These are phyloP conservation scores for Pocota personata DNA, from an alignment of 2,888 invertebrate genomes.

Conservation along the genomic window DNA sequence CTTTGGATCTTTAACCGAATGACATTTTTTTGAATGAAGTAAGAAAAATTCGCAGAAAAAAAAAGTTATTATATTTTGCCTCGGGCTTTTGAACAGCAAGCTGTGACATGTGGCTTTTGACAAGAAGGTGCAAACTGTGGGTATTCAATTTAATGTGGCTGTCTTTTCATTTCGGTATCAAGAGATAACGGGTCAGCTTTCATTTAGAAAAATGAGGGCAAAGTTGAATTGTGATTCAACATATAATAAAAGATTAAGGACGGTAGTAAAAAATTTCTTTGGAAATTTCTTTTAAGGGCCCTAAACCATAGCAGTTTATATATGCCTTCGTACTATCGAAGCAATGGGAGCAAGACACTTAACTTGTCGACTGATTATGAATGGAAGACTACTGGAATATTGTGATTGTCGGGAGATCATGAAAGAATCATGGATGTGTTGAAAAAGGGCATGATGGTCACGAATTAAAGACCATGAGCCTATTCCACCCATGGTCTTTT, in stretches of 20 bases:
- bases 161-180: not conserved
- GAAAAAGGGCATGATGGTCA: too few species aligned
- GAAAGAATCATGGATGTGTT: too few species aligned
- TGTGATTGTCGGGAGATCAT: too few species aligned
- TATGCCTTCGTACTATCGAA: too few species aligned
- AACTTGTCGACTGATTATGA: not conserved
- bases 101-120: constrained; percentile 50
- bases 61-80: not conserved
- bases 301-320: not conserved
- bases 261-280: not conserved
- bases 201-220: constrained; percentile 9
- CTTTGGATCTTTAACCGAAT: constrained; percentile 52
- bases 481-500: too few species aligned
- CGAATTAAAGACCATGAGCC: too few species aligned
- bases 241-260: not conserved
- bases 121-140: constrained; percentile 34
- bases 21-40: constrained; percentile 33
- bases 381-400: too few species aligned
- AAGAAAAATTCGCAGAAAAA: not conserved
- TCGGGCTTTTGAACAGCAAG: not conserved
- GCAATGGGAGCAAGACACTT: too few species aligned
- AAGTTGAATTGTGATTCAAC: not conserved
- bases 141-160: not conserved
- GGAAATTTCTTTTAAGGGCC: not conserved
- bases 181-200: constrained; percentile 32